Base-by-base conservation (phyloP, 2,888 invertebrate genomes). In the Drepanosiphum platanoidis region DNA sequence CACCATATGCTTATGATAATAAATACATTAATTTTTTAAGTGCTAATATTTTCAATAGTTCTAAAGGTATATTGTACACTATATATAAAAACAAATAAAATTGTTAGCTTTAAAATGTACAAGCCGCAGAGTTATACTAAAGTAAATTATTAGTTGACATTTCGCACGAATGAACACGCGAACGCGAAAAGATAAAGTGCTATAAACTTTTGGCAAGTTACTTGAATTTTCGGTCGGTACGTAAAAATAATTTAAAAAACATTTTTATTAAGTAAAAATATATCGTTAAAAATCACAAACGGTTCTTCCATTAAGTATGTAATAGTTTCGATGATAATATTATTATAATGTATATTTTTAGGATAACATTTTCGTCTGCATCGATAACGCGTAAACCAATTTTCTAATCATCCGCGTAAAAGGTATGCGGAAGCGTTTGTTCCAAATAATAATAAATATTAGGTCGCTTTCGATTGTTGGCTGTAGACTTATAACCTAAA, bases 1-100 rank as follows among this genome's bases (percentile, higher is more conserved):
- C 42, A 75, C 34, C 75, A 75, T 58, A 58, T n/a, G 52, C 58
- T 34, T 22, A 58, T 58, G 1, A 42, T 71, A 39, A 36, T n/a
- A 1, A 18, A 71, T 39, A 8, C 42, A 27, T 71, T 13, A 58
- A 34, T 8, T 7, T 39, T 77, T 39, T 18, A 11, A 13, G 36
- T 61, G 34, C 13, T 39, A 27, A 39, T 61, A 39, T 77, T 77
- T 75, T 39, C 18, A 27, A 1, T 34, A 13, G 27, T 39, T 27
- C 30, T 39, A 3, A 39, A 77, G 39, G 15, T 39, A 7, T 52
- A 39, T n/a, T n/a, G n/a, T n/a, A 13, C 2, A 15, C 34, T 70
- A 42, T 42, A 42, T 42, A 9, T 42, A 42, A 11, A 42, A 42
- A 42, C 42, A 42, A 7, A 42, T 42, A 42, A 46, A 46, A 46